Conservation (phyloP, 2,888 invertebrate species). For the Melanostoma scalare region DNA sequence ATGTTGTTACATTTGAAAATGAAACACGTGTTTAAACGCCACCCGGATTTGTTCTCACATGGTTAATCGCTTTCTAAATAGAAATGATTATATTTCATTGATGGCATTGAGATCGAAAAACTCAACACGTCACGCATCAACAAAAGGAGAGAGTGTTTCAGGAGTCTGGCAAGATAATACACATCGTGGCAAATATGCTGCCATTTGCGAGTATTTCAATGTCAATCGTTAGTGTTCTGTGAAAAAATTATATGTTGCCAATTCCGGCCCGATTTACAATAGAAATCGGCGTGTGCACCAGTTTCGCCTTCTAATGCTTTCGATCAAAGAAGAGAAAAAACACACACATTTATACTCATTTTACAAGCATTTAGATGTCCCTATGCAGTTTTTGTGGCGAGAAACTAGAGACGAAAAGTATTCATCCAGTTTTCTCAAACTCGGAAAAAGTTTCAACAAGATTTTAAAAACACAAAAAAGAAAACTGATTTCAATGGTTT, state of each 20-base stretch:
- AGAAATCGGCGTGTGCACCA: background rate
- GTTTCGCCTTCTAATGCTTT: too few relatives aligned
- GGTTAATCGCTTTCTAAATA: slow-evolving; percentile 52
- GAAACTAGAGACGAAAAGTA: too few relatives aligned
- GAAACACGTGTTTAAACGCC: slow-evolving; percentile 34
- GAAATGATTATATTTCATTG: slow-evolving; percentile 42
- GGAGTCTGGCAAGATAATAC: slow-evolving; percentile 37
- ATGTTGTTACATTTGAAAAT: background rate
- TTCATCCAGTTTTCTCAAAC: too few relatives aligned
- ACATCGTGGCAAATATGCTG: slow-evolving; percentile 52
- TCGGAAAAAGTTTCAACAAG: too few relatives aligned
- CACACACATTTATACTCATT: too few relatives aligned
- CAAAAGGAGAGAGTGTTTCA: slow-evolving; percentile 10
- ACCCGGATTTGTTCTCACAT: slow-evolving; percentile 49
- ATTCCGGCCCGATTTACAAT: background rate
- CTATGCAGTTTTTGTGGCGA: too few relatives aligned
- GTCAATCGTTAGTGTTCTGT: background rate
- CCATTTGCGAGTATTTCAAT: slow-evolving; percentile 22
- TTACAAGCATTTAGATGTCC: too few relatives aligned
- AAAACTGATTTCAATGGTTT: too few relatives aligned
- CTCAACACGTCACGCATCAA: background rate
- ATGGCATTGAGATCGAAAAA: slow-evolving; percentile 2
- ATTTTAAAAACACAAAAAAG: too few relatives aligned
- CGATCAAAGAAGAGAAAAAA: too few relatives aligned
- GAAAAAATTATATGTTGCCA: slow-evolving; percentile 7